Evolutionary conservation across 2,888 invertebrate species (phyloP).

Genomic region (Notocelia uddmanniana): DNA sequence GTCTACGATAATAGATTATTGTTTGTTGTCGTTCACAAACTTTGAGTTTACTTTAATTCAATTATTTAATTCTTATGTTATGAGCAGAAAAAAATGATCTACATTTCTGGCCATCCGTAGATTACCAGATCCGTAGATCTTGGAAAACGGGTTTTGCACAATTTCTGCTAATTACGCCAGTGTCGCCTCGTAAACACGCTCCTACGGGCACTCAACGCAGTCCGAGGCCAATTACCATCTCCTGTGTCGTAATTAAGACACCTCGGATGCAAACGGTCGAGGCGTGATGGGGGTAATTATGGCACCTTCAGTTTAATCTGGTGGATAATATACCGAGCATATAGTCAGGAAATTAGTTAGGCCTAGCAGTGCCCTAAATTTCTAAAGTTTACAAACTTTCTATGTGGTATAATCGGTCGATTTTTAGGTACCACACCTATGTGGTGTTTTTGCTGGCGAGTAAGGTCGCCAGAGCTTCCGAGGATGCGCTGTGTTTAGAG

Average conservation of each 20-base stretch:
- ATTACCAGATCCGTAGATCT: too few relatives aligned
- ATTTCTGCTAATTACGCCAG: background rate
- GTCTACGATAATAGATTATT: too few relatives aligned
- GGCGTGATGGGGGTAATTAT: background rate
- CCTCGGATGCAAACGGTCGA: background rate
- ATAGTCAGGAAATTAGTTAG: background rate
- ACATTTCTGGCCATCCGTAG: background rate
- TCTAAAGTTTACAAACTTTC: background rate
- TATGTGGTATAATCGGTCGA: too few relatives aligned
- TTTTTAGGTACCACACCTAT: too few relatives aligned
- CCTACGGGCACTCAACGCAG: background rate
- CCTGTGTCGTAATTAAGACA: slow-evolving; percentile 14
- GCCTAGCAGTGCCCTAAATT: background rate
- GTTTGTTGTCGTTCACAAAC: too few relatives aligned
- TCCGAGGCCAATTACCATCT: background rate
- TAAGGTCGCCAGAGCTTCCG: too few relatives aligned
- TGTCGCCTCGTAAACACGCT: slow-evolving; percentile 1
- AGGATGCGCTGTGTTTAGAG: too few relatives aligned
- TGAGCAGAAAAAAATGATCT: background rate
- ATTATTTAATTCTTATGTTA: too few relatives aligned
- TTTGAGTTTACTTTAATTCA: too few relatives aligned
- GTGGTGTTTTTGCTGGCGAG: too few relatives aligned
- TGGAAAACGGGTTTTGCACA: background rate
- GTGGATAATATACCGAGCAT: background rate
- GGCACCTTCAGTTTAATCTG: background rate